These are phyloP conservation scores for Eilema caniola DNA, from an alignment of 2,888 invertebrate genomes.

Conservation along the genomic window DNA sequence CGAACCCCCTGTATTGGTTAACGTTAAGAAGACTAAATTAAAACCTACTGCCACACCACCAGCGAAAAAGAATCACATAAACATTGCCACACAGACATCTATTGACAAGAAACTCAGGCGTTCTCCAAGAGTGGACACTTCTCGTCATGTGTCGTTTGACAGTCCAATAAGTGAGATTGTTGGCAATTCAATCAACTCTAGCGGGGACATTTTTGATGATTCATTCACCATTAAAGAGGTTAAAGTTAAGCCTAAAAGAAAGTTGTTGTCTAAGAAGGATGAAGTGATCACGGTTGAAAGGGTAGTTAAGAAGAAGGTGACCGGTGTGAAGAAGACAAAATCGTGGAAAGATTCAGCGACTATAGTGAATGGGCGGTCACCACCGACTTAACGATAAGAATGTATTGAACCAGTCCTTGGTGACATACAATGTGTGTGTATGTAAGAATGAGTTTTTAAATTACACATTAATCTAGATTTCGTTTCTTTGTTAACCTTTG, in stretches of 20 bases:
- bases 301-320: constrained; percentile 75
- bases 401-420: constrained; percentile 16
- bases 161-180: constrained; percentile 75
- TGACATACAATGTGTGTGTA: constrained; percentile 22
- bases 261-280: constrained; percentile 62
- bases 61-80: constrained; percentile 72
- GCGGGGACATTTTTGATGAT: constrained; percentile 81
- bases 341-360: constrained; percentile 76
- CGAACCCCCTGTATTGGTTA: constrained; percentile 68
- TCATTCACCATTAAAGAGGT: constrained; percentile 73
- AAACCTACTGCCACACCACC: constrained; percentile 76
- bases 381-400: constrained; percentile 62
- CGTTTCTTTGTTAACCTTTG: background rate
- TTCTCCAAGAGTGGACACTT: constrained; percentile 50
- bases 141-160: constrained; percentile 75
- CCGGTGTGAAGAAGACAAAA: constrained; percentile 63
- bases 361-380: constrained; percentile 74
- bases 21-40: constrained; percentile 71
- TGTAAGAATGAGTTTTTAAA: constrained; percentile 18
- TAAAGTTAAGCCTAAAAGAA: constrained; percentile 71
- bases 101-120: constrained; percentile 56
- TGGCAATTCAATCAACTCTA: constrained; percentile 68
- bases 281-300: constrained; percentile 72
- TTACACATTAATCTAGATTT: constrained; percentile 6
- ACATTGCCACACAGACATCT: constrained; percentile 80